Percentiles rank a stretch among this genome's conserved stretches.
Conservation (phyloP, 1,140 invertebrate species). For the Drosophila oshimai region DNA sequence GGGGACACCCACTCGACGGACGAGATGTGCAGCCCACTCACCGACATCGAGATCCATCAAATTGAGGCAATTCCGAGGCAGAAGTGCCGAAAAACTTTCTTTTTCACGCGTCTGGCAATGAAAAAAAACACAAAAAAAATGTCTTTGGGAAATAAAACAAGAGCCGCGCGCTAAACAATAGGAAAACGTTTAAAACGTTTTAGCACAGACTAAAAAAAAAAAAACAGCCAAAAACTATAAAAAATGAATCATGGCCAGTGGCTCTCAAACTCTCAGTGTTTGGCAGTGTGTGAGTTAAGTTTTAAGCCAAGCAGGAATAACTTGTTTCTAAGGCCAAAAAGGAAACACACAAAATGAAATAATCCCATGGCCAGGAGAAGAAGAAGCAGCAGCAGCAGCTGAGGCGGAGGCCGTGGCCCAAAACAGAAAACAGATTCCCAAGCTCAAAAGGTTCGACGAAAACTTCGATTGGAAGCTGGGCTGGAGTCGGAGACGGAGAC, state of each 20-base stretch:
- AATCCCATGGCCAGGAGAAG: conserved; percentile 75
- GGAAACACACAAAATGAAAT: conserved; percentile 82
- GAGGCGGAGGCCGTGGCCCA: conserved; percentile 44
- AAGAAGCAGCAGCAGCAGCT: conserved; percentile 24
- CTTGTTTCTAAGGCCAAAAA: conserved; percentile 80
- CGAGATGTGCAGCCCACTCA: conserved; percentile 42
- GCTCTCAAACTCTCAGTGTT: conserved; percentile 36
- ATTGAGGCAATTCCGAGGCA: conserved; percentile 51
- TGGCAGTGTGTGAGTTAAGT: conserved; percentile 24
- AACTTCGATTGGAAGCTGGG: conserved; percentile 62
- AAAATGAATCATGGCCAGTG: conserved; percentile 76
- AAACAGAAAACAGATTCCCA: conserved; percentile 74
- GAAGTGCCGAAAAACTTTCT: conserved; percentile 62
- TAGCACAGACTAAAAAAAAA: conserved; percentile 29
- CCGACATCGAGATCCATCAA: conserved; percentile 46
- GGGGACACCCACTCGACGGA: conserved; percentile 52
- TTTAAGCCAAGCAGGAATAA: conserved; percentile 72
- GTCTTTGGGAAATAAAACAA: conserved; percentile 55
- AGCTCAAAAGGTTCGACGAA: conserved; percentile 80
- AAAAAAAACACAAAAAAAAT: conserved; percentile 45
- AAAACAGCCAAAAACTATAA: conserved; percentile 18
- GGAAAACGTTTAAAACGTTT: conserved; percentile 49
- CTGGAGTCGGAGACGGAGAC: background rate
- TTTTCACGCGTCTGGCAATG: conserved; percentile 81
- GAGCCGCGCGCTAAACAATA: conserved; percentile 47